phyloP scores from a whole-genome alignment of 2,113 vertebrate species.

The Hemibates koningsi region DNA sequence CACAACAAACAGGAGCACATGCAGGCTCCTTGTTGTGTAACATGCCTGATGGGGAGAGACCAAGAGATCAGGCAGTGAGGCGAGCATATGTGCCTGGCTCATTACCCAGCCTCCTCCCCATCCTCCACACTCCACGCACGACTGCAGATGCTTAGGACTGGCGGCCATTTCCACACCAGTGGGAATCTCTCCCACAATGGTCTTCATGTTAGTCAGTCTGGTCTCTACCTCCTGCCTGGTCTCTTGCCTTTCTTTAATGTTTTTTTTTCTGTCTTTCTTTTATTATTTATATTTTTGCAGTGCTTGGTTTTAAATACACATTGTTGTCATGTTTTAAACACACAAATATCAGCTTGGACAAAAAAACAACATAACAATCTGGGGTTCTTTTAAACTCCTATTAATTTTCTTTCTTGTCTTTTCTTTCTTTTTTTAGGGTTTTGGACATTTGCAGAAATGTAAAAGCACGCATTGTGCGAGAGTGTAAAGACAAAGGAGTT shows the following conservation, averaged over 20 bases:
- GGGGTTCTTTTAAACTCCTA: neutral
- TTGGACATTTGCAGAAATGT: conserved; percentile 95
- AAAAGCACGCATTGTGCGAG: conserved; percentile 87
- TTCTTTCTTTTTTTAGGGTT: conserved; percentile 71
- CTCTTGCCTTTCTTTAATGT: neutral
- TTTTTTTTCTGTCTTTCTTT: neutral
- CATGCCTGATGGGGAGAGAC: conserved; percentile 61
- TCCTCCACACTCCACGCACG: conserved; percentile 55
- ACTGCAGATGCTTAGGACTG: conserved; percentile 60
- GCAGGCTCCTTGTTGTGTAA: conserved; percentile 48
- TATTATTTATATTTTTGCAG: neutral
- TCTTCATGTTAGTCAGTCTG: conserved; percentile 33
- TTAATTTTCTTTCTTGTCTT: neutral
- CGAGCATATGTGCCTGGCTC: conserved; percentile 64
- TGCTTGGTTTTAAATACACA: neutral
- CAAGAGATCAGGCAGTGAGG: conserved; percentile 65
- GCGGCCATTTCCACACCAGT: conserved; percentile 62
- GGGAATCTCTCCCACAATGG: conserved; percentile 43
- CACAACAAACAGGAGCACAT: conserved; percentile 24
- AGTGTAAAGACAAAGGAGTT: conserved; percentile 95
- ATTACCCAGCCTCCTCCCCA: conserved; percentile 61
- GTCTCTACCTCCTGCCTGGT: neutral
- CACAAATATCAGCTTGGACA: neutral
- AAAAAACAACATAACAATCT: neutral
- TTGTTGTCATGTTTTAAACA: neutral